Percentiles rank a stretch among this genome's conserved stretches.
phyloP scores from a whole-genome alignment of 64 coral and sea anemone genomes.

The Stichodactyla helianthus region DNA sequence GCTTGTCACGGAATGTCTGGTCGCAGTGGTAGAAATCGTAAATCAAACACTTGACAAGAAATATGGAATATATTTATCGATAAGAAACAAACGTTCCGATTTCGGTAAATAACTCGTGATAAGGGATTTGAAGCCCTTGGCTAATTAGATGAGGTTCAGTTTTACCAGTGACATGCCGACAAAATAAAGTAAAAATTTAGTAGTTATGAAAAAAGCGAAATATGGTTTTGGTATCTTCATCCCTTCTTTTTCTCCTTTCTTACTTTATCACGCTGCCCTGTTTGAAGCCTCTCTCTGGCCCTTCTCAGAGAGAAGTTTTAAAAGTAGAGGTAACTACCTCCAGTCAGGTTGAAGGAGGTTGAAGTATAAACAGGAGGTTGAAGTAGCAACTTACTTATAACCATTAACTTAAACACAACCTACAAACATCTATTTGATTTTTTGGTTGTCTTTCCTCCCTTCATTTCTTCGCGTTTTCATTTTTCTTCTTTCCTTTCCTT shows the following conservation, averaged over 20 bases:
- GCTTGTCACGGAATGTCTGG: constrained; percentile 8
- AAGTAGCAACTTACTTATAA: no score
- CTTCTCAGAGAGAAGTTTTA: no score
- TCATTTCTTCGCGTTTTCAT: background rate
- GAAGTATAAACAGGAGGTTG: no score
- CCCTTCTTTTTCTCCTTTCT: background rate
- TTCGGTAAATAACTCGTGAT: no score
- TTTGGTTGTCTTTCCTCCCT: background rate
- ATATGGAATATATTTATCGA: background rate
- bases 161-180: no score
- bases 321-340: no score
- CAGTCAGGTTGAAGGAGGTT: no score
- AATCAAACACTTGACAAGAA: background rate
- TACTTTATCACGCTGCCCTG: background rate
- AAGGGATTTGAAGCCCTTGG: no score
- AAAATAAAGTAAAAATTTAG: no score
- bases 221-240: background rate
- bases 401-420: no score
- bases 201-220: background rate
- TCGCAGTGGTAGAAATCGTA: constrained; percentile 2
- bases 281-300: no score
- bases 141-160: no score
- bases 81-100: background rate
- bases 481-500: background rate
- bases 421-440: background rate